Base-by-base conservation (phyloP, 2,888 invertebrate species). In the Steinernema scapterisci region DNA sequence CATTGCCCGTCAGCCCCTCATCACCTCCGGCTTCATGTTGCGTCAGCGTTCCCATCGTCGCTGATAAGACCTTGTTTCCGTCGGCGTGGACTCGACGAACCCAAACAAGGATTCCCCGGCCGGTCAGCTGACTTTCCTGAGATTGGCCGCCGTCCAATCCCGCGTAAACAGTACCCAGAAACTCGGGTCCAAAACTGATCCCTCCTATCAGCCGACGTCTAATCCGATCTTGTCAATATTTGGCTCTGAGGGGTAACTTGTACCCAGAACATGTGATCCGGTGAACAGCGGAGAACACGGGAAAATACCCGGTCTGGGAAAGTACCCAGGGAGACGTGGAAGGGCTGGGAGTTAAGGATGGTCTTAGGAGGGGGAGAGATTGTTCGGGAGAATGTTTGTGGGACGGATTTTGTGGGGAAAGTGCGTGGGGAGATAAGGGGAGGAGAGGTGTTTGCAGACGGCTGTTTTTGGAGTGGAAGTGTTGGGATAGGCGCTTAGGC, bases 51-150 rank as follows among this genome's bases (percentile, higher is more conserved):
- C 13, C 19, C 13, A 3, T 16, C 48, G 6, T 13, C 48, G 5
- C 48, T 19, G 48, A 48, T 48, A 19, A n/a, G 48, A 48, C n/a
- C 3, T 48, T 48, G 48, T 19, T 19, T 3, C 13, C 5, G 3
- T 5, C 16, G 48, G 5, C 13, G 31, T 31, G 38, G 38, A 63
- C 31, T 27, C 27, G 11, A 31, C 19, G 63, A 63, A 63, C 63
- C 63, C 54, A 27, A 13, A 16, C 2, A 25, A 31, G 63, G 38
- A 31, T 27, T 63, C 38, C 63, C 63, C 63, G 13, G 23, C 31
- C 31, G 63, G 63, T 63, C 63, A 63, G 9, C 27, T 63, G 63
- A 63, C 54, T 54, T 48, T 48, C 13, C 19, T 48, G 48, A 16
- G 9, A 7, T 7, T 44, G n/a, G n/a, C n/a, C n/a, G n/a, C n/a